Percentiles rank a stretch among this genome's conserved stretches.
Evolutionary conservation across 2,113 vertebrate genomes (phyloP).

Genomic region (Nesogale talazaci): DNA sequence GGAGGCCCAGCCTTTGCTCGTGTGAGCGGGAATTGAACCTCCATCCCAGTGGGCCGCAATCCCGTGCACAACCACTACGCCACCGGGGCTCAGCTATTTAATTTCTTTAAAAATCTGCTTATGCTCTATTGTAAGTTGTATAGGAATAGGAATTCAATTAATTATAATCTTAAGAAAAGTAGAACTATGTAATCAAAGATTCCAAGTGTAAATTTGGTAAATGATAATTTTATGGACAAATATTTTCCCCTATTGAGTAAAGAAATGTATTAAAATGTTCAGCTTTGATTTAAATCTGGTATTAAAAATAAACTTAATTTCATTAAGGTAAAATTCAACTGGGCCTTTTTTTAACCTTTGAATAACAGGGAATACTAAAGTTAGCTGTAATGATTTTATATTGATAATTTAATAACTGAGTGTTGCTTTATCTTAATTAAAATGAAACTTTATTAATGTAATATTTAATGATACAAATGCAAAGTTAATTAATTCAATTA

Average conservation of each 20-base stretch:
- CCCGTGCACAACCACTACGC: no score
- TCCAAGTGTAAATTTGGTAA: slow-evolving; percentile 43
- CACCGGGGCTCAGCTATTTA: no score
- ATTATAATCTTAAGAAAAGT: neutral
- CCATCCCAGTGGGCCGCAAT: no score
- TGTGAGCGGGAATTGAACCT: no score
- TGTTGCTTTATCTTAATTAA: slow-evolving; percentile 39
- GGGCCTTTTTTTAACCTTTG: slow-evolving; percentile 12
- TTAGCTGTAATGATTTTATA: slow-evolving; percentile 28
- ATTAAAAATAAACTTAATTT: slow-evolving; percentile 34
- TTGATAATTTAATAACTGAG: neutral
- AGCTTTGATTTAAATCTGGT: slow-evolving; percentile 41
- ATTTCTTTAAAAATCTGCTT: slow-evolving; percentile 6
- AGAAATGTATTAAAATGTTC: slow-evolving; percentile 18
- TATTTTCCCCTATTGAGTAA: slow-evolving; percentile 22
- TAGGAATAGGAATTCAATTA: slow-evolving; percentile 45
- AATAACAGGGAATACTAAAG: slow-evolving; percentile 44
- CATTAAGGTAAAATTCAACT: slow-evolving; percentile 34
- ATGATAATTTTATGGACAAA: slow-evolving; percentile 31
- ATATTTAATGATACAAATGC: slow-evolving; percentile 28
- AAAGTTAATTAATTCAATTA: slow-evolving; percentile 27
- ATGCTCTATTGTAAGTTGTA: slow-evolving; percentile 35
- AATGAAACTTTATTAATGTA: slow-evolving; percentile 53
- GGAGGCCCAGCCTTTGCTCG: no score
- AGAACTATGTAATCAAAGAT: slow-evolving; percentile 15